Evolutionary conservation across 2,888 invertebrate species (phyloP).

Genomic region (Agonopterix arenella): DNA sequence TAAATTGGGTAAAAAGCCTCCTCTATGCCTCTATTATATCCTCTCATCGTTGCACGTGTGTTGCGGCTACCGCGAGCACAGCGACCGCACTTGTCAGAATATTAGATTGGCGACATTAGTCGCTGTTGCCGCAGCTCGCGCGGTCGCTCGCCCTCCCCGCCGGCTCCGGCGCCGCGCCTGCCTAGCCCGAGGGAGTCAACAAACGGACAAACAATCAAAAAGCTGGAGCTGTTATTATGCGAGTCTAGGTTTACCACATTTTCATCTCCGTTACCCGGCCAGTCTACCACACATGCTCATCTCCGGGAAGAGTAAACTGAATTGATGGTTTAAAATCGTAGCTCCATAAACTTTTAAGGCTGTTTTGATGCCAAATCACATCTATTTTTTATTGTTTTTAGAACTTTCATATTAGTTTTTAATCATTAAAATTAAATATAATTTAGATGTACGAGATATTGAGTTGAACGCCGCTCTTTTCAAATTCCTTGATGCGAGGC

Average conservation of each 20-base stretch:
- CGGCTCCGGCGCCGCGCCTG: constrained; percentile 3
- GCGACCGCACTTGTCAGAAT: constrained; percentile 60
- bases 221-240: neutral
- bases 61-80: constrained; percentile 9
- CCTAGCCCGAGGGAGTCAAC: neutral
- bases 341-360: no score
- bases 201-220: constrained; percentile 49
- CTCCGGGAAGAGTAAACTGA: no score
- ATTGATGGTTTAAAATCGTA: no score
- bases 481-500: no score
- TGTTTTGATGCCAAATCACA: no score
- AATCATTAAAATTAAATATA: neutral
- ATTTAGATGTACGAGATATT: no score
- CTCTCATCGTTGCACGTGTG: neutral
- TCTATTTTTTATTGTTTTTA: neutral
- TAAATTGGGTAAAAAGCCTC: constrained; percentile 7
- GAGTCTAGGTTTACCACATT: constrained; percentile 38
- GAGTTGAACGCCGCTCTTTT: no score
- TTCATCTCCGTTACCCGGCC: constrained; percentile 25
- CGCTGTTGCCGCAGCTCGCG: constrained; percentile 27
- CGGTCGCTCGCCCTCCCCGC: neutral
- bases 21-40: constrained; percentile 10
- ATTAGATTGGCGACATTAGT: constrained; percentile 67
- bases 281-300: no score
- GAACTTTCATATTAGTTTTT: neutral